These are phyloP conservation scores for Zaprionus africanus DNA, from an alignment of 1,140 invertebrate genomes.

Conservation along the genomic window DNA sequence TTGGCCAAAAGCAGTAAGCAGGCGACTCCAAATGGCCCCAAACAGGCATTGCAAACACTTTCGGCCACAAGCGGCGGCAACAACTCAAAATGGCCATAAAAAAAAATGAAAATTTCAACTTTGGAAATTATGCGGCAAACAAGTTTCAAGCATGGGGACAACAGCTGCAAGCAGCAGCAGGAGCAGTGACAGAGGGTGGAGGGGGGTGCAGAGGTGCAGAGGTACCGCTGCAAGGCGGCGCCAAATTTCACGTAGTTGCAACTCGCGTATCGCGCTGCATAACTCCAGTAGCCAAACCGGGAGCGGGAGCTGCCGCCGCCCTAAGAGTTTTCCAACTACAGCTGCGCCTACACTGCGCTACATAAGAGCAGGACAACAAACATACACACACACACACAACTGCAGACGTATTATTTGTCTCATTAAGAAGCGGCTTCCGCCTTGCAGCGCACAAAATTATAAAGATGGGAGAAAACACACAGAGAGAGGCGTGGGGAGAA, in stretches of 20 bases:
- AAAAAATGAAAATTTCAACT: conserved; percentile 69
- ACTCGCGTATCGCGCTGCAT: conserved; percentile 27
- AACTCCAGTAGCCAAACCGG: conserved; percentile 20
- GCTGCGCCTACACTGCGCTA: conserved; percentile 22
- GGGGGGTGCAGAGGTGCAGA: too few species aligned
- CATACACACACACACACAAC: neutral
- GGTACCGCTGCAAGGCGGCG: neutral
- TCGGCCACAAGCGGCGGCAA: conserved; percentile 33
- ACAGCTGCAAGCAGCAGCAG: conserved; percentile 19
- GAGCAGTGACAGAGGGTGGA: too few species aligned
- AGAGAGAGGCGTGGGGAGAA: neutral
- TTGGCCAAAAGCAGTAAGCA: conserved; percentile 28
- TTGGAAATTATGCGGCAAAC: conserved; percentile 73
- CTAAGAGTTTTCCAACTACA: conserved; percentile 21
- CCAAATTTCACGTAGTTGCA: conserved; percentile 34
- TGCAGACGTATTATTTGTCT: conserved; percentile 24
- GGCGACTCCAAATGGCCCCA: conserved; percentile 24
- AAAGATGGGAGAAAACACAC: conserved; percentile 60
- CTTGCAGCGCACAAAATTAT: conserved; percentile 61
- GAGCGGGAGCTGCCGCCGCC: conserved; percentile 10
- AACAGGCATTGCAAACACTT: conserved; percentile 54
- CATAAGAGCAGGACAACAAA: conserved; percentile 4
- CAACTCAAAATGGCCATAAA: conserved; percentile 61
- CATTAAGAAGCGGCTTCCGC: conserved; percentile 69
- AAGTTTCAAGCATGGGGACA: conserved; percentile 49